phyloP scores from a whole-genome alignment of 2,113 vertebrate genomes.

The Zingel zingel region DNA sequence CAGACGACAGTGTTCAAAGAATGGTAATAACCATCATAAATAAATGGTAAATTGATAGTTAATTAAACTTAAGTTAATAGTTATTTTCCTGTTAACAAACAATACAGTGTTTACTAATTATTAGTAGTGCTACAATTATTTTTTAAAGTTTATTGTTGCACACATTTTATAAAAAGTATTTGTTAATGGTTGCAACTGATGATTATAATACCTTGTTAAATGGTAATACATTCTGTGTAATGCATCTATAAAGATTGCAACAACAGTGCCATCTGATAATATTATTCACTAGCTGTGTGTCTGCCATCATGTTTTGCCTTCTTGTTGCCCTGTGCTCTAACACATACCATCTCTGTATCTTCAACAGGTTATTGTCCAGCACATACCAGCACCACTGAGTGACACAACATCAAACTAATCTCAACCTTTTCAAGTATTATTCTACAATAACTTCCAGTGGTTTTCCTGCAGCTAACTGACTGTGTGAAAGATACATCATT shows the following conservation, averaged over 20 bases:
- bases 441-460: background rate
- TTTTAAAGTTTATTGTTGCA: too few relatives aligned
- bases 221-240: too few relatives aligned
- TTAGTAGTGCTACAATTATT: too few relatives aligned
- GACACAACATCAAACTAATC: constrained; percentile 32
- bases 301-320: background rate
- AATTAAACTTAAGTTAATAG: too few relatives aligned
- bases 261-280: background rate
- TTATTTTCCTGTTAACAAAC: too few relatives aligned
- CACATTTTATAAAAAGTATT: too few relatives aligned
- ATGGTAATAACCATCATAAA: background rate
- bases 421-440: background rate
- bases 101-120: too few relatives aligned
- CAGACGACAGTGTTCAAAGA: background rate
- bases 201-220: too few relatives aligned
- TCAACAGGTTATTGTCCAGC: constrained; percentile 67
- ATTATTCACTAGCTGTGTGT: constrained; percentile 1
- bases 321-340: background rate
- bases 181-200: too few relatives aligned
- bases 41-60: too few relatives aligned
- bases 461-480: background rate
- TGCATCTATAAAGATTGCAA: too few relatives aligned
- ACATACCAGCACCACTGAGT: constrained; percentile 11
- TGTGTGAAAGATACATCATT: background rate
- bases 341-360: constrained; percentile 7